phyloP scores from a whole-genome alignment of 2,797 vertebrate genomes.

The Oceanodroma leucorhoa region DNA sequence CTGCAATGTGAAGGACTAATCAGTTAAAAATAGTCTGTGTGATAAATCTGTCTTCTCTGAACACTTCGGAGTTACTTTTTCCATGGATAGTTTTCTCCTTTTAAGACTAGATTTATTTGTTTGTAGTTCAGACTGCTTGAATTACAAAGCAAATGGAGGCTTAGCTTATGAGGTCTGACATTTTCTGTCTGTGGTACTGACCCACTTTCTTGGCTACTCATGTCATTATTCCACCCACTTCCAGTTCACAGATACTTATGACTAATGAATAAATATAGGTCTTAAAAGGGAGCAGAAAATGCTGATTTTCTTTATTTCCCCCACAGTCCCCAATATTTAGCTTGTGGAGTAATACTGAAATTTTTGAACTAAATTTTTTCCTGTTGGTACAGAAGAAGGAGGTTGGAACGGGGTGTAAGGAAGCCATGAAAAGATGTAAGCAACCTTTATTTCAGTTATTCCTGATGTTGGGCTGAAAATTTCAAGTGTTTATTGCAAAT shows the following conservation, averaged over 20 bases:
- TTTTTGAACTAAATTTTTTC: not conserved
- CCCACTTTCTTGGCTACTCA: not conserved
- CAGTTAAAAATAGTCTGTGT: not conserved
- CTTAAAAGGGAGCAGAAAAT: not conserved
- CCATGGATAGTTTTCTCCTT: not conserved
- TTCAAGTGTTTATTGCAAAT: not conserved
- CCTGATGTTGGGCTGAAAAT: not conserved
- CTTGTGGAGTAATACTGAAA: not conserved
- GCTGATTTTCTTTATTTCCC: not conserved
- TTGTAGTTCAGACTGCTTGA: not conserved
- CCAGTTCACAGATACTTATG: not conserved
- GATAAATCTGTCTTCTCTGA: not conserved
- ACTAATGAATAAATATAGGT: not conserved
- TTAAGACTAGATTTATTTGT: not conserved
- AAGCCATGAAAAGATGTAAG: not conserved
- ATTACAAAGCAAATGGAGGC: not conserved
- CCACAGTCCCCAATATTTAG: not conserved
- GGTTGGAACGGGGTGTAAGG: fast-evolving
- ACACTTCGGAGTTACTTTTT: not conserved
- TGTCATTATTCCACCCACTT: not conserved
- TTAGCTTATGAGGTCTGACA: not conserved
- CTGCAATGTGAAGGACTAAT: not conserved
- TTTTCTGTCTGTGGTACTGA: not conserved
- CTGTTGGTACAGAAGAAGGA: not conserved
- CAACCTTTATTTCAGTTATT: not conserved